phyloP scores from a whole-genome alignment of 2,888 invertebrate genomes.

The Drosophila fungiperda region DNA sequence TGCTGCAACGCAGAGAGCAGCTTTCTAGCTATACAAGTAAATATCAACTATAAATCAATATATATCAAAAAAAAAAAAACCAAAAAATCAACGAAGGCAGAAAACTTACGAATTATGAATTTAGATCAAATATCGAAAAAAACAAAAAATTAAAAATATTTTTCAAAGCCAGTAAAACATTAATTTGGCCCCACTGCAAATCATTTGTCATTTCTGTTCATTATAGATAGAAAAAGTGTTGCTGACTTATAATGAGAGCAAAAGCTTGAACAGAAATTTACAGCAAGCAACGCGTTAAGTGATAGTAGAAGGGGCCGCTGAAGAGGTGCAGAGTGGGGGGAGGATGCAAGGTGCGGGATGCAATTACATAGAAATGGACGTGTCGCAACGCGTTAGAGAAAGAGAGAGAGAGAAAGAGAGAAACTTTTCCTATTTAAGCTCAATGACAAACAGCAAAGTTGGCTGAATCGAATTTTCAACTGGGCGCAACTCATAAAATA shows the following conservation, averaged over 20 bases:
- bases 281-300: slow-evolving; percentile 58
- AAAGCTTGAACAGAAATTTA: slow-evolving; percentile 65
- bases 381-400: slow-evolving; percentile 6
- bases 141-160: neutral
- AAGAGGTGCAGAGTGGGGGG: neutral
- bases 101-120: neutral
- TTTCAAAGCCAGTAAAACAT: neutral
- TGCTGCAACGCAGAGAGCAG: too few relatives aligned
- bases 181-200: slow-evolving; percentile 28
- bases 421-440: slow-evolving; percentile 59
- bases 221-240: slow-evolving; percentile 62
- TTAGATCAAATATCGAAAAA: neutral
- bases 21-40: too few relatives aligned
- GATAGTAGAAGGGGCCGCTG: slow-evolving; percentile 16
- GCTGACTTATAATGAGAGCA: slow-evolving; percentile 76
- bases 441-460: slow-evolving; percentile 58
- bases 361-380: slow-evolving; percentile 23
- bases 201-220: slow-evolving; percentile 40
- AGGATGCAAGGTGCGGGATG: neutral
- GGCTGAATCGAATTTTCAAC: slow-evolving; percentile 46
- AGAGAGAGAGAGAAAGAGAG: neutral
- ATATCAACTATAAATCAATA: too few relatives aligned
- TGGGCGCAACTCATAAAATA: slow-evolving; percentile 43
- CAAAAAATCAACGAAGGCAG: too few relatives aligned
- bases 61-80: too few relatives aligned